phyloP scores from a whole-genome alignment of 2,797 vertebrate genomes.

The Chrosomus eos region DNA sequence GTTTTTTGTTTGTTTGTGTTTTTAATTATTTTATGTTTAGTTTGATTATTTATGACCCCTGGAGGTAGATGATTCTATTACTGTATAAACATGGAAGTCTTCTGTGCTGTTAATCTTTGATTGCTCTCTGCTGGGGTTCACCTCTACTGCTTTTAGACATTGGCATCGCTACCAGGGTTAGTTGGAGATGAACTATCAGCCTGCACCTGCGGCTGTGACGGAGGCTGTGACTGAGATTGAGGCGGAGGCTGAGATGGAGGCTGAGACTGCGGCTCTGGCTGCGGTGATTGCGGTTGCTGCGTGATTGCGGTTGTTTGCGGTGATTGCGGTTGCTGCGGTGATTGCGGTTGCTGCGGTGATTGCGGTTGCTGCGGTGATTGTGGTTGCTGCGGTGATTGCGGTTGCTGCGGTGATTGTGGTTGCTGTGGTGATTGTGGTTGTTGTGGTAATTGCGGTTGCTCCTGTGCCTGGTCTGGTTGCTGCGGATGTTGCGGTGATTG shows the following conservation, averaged over 20 bases:
- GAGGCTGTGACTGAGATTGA: slow-evolving; percentile 22
- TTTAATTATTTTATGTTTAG: slow-evolving; percentile 65
- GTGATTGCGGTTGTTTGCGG: slow-evolving; percentile 65
- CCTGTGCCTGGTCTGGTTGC: background rate
- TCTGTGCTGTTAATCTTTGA: slow-evolving; percentile 89
- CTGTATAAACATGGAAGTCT: slow-evolving; percentile 89
- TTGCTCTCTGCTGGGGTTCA: slow-evolving; percentile 77
- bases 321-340: slow-evolving; percentile 49
- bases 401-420: background rate
- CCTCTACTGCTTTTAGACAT: slow-evolving; percentile 83
- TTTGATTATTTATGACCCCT: slow-evolving; percentile 88
- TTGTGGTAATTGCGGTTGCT: slow-evolving; percentile 66
- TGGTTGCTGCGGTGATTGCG: no score
- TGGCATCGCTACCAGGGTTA: slow-evolving; percentile 85
- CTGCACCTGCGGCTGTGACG: slow-evolving; percentile 49
- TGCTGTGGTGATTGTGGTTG: slow-evolving; percentile 32
- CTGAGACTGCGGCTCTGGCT: slow-evolving; percentile 36
- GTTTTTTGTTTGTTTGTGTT: slow-evolving; percentile 64
- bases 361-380: slow-evolving; percentile 8
- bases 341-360: slow-evolving; percentile 65
- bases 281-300: slow-evolving; percentile 50
- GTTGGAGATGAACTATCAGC: slow-evolving; percentile 62
- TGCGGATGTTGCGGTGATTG: slow-evolving; percentile 51
- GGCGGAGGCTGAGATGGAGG: background rate
- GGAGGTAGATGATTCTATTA: slow-evolving; percentile 98